phyloP scores from a whole-genome alignment of 2,888 invertebrate genomes.

The Boloria selene region DNA sequence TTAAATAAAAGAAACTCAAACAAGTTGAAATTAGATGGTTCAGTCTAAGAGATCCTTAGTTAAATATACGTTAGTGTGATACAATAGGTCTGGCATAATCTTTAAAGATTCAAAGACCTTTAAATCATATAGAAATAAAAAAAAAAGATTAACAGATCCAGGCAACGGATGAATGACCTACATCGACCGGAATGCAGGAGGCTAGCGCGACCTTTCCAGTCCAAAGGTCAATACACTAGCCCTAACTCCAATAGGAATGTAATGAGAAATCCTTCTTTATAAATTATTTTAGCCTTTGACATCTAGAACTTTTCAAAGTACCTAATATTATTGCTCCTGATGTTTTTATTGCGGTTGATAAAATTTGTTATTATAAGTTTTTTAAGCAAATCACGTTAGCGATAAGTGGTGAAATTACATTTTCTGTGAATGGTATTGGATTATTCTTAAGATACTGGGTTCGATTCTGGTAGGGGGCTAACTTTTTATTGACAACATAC shows the following conservation, averaged over 20 bases:
- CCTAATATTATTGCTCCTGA: not conserved
- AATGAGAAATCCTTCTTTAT: constrained; percentile 25
- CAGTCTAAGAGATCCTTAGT: constrained; percentile 4
- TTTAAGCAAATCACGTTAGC: not conserved
- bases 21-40: too few species aligned
- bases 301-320: constrained; percentile 1
- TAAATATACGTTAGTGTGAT: too few species aligned
- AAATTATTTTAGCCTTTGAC: constrained; percentile 14
- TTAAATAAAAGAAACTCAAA: too few species aligned
- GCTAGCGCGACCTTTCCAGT: constrained; percentile 36
- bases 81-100: too few species aligned
- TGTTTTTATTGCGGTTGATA: not conserved
- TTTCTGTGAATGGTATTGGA: too few species aligned
- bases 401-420: not conserved
- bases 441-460: too few species aligned
- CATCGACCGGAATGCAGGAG: constrained; percentile 32
- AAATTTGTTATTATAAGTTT: not conserved
- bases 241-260: constrained; percentile 19
- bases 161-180: constrained; percentile 34
- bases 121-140: too few species aligned
- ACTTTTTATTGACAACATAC: too few species aligned
- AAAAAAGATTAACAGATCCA: constrained; percentile 14
- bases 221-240: constrained; percentile 35
- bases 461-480: too few species aligned
- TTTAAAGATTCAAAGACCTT: too few species aligned